These are phyloP conservation scores for Tragopan temminckii DNA, from an alignment of 2,797 vertebrate genomes.

Conservation along the genomic window DNA sequence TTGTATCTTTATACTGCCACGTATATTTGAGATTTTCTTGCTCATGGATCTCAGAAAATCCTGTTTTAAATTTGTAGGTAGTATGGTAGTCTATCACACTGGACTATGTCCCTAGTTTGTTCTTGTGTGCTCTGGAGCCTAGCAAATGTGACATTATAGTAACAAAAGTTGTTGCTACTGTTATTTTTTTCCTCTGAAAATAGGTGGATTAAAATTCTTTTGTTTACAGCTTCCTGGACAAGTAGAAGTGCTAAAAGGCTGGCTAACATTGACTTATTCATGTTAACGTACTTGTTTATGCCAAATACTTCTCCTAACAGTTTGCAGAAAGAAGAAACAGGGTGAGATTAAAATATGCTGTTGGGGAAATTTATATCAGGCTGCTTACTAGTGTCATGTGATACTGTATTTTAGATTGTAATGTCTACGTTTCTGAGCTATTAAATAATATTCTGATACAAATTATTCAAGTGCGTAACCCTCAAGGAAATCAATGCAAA, in stretches of 20 bases:
- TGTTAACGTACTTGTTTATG: background rate
- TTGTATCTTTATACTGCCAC: constrained; percentile 14
- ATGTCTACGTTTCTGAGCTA: background rate
- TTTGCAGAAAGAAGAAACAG: constrained; percentile 7
- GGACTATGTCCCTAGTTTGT: background rate
- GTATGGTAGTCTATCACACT: background rate
- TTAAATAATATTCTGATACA: background rate
- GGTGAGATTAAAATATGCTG: background rate
- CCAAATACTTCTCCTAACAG: background rate
- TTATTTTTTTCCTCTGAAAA: background rate
- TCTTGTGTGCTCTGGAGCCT: background rate
- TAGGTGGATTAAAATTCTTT: background rate
- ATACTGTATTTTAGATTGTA: background rate
- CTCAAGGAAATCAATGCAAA: background rate
- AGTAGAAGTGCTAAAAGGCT: background rate
- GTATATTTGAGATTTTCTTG: background rate
- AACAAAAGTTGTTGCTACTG: background rate
- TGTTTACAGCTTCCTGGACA: background rate
- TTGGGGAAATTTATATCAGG: background rate
- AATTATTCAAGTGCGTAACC: background rate
- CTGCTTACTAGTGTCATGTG: background rate
- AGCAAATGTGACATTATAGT: background rate
- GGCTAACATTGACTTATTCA: background rate
- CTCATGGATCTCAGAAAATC: background rate
- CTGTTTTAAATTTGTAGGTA: background rate